Conservation (phyloP, 2,797 vertebrate genomes). For the Ibycter americanus region DNA sequence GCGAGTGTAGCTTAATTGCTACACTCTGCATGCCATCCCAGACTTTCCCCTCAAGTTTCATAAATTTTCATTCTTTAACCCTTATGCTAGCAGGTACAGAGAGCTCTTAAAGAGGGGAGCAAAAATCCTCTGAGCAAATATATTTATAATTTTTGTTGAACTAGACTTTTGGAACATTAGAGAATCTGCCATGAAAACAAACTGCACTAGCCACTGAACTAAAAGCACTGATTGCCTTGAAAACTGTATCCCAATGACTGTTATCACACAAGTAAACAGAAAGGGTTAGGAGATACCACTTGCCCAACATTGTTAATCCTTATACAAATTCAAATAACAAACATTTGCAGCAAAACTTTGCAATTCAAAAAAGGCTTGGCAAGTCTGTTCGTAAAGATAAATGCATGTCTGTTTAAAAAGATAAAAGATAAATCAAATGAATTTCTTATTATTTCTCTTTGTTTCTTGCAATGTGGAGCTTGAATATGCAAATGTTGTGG, state of each 20-base stretch:
- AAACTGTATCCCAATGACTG: background rate
- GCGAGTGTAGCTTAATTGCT: background rate
- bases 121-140: background rate
- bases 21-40: background rate
- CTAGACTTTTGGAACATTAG: background rate
- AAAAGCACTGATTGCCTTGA: background rate
- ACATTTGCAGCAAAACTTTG: background rate
- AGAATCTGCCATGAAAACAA: constrained; percentile 18
- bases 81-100: background rate
- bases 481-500: constrained; percentile 9
- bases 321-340: constrained; percentile 12
- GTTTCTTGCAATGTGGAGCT: background rate
- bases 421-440: constrained; percentile 46
- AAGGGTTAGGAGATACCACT: background rate
- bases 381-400: constrained; percentile 41
- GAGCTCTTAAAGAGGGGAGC: background rate
- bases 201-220: background rate
- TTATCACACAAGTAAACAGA: background rate
- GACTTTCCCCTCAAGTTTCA: background rate
- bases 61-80: background rate
- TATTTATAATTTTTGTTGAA: background rate
- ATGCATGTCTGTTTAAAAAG: constrained; percentile 37
- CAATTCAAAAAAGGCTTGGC: constrained; percentile 22
- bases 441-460: constrained; percentile 48
- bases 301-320: constrained; percentile 12